Percentiles rank a stretch among this genome's conserved stretches.
Conservation (phyloP, 2,888 invertebrate genomes). For the Mesochorus sp. region DNA sequence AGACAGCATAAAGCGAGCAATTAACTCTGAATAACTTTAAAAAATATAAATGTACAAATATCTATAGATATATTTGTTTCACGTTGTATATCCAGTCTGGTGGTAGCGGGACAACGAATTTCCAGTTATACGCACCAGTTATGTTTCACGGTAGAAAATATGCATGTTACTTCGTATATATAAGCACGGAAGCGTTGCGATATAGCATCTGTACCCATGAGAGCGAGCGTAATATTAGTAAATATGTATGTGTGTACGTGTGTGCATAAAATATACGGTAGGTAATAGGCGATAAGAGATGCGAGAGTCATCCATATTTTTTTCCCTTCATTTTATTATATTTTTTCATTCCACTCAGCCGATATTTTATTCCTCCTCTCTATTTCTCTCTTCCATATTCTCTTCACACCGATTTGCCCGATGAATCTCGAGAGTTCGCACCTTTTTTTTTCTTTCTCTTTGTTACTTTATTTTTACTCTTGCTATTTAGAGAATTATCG, state of each 20-base stretch:
- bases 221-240: constrained; percentile 5
- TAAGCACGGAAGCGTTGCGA: constrained; percentile 41
- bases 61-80: neutral
- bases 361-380: no score
- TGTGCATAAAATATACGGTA: neutral
- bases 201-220: constrained; percentile 16
- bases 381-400: no score
- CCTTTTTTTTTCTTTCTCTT: neutral
- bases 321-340: neutral
- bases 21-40: no score
- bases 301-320: neutral
- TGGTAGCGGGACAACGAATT: constrained; percentile 66
- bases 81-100: neutral
- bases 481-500: constrained; percentile 60
- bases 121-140: constrained; percentile 71
- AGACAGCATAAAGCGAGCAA: no score
- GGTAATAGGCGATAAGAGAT: constrained; percentile 7
- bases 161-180: constrained; percentile 31
- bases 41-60: constrained; percentile 10
- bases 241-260: neutral
- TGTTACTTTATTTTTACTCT: constrained; percentile 48
- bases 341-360: neutral
- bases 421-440: constrained; percentile 2
- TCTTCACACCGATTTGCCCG: neutral
- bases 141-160: constrained; percentile 58